phyloP scores from a whole-genome alignment of 2,888 invertebrate species.

The Lumbricus terrestris region DNA sequence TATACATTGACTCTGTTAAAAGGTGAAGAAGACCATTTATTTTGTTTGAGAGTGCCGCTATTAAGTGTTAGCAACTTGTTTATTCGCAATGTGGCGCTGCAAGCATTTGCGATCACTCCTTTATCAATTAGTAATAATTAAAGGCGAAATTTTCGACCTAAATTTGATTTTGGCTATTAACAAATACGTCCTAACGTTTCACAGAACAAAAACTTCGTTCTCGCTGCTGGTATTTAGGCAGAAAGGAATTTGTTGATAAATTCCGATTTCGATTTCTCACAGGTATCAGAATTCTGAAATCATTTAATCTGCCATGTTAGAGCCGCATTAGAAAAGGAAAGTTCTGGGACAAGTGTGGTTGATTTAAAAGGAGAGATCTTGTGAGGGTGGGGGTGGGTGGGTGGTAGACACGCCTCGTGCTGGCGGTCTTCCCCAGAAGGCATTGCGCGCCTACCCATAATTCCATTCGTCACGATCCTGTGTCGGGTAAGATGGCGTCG shows the following conservation, averaged over 20 bases:
- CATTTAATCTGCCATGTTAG: not conserved
- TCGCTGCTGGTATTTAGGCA: not conserved
- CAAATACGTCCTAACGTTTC: not conserved
- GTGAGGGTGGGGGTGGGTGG: not conserved
- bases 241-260: not conserved
- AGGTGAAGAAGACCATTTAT: not conserved
- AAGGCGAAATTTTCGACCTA: not conserved
- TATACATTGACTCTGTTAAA: too few species aligned
- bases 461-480: not conserved
- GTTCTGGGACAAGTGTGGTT: not conserved
- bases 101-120: not conserved
- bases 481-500: conserved; percentile 12
- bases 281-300: not conserved
- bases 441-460: not conserved
- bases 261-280: not conserved
- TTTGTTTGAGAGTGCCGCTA: not conserved
- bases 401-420: not conserved
- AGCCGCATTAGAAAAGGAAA: not conserved
- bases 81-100: not conserved
- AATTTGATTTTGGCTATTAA: not conserved
- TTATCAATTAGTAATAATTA: not conserved
- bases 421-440: conserved; percentile 9
- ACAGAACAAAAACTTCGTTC: not conserved
- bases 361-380: not conserved
- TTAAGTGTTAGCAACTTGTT: not conserved